Base-by-base conservation (phyloP, 30 jellyfish, hydroid and myxozoan genomes). In the Chrysaora quinquecirrha region DNA sequence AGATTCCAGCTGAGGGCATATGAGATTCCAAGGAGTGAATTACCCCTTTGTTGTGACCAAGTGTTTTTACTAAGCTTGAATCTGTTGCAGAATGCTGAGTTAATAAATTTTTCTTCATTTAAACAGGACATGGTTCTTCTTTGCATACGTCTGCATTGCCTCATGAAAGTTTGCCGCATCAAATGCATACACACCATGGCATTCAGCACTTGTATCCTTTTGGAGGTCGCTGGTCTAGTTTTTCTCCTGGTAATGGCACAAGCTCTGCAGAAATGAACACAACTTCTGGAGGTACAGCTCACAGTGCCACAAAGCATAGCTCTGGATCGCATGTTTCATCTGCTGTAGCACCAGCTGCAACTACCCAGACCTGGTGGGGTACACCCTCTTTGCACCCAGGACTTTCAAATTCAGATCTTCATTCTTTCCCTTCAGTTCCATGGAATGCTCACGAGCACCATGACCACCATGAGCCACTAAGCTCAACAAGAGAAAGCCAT, bases 391-490 rank as follows among this genome's bases (percentile, higher is more conserved):
- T 56, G 61, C 38, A 52, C 68, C 68, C 95, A 6, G 78, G 76
- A 12, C 16, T 54, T 11, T 31, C 73, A 30, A 65, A 60, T 33
- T 73, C 88, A 22, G 95, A 85, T 16, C 34, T 85, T 65, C 86
- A 31, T 34, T 85, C 84, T 25, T 66, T 71, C 47, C 48, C 84
- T 9, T 65, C 95, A 9, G 34, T 83, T 16, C 89, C 87, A 3
- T 85, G 95, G 95, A 76, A 71, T 49, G 29, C 70, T 20, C 95
- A 85, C 47, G 95, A 75, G 22, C 89, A 64, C 24, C 95, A 85
- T 49, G 95, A 75, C 11, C 89, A 64, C 24, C 94, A 54, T 72
- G 89, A 85, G 73, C 47, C 87, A 74, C 85, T 43, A 3, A 58
- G 71, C 38, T 60, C 52, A 23, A 43, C 95, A 0, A 64, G 87